These are phyloP conservation scores for Nycteola revayana DNA, from an alignment of 2,888 invertebrate genomes.

Conservation along the genomic window DNA sequence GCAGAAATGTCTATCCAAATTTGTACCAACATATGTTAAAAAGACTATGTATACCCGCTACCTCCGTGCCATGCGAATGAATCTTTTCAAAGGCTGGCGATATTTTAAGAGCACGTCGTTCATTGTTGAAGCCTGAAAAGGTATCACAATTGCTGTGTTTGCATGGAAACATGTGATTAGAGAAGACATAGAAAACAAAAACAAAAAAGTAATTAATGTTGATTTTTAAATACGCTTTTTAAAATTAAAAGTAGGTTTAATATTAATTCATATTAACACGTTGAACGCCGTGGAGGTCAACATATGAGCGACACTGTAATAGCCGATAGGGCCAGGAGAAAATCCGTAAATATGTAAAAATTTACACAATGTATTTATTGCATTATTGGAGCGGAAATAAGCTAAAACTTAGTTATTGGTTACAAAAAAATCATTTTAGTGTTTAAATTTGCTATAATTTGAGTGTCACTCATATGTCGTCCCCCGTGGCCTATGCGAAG, in stretches of 20 bases:
- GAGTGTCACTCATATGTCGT: too few species aligned
- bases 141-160: conserved; percentile 6
- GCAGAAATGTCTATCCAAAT: conserved; percentile 4
- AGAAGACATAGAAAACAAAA: conserved; percentile 5
- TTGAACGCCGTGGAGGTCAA: too few species aligned
- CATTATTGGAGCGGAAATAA: too few species aligned
- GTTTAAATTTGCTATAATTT: too few species aligned
- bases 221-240: conserved; percentile 5
- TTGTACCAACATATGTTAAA: conserved; percentile 6
- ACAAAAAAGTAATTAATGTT: background rate
- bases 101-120: background rate
- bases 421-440: too few species aligned
- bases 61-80: conserved; percentile 7
- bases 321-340: too few species aligned
- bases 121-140: conserved; percentile 5
- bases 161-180: background rate
- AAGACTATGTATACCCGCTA: conserved; percentile 7
- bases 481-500: too few species aligned
- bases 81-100: background rate
- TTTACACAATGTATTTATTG: too few species aligned
- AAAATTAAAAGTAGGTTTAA: conserved; percentile 5
- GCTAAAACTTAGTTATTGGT: too few species aligned
- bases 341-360: too few species aligned
- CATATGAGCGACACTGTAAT: too few species aligned
- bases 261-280: too few species aligned